Conservation (phyloP, 2,797 vertebrate species). For the Amphiprion clarkii region DNA sequence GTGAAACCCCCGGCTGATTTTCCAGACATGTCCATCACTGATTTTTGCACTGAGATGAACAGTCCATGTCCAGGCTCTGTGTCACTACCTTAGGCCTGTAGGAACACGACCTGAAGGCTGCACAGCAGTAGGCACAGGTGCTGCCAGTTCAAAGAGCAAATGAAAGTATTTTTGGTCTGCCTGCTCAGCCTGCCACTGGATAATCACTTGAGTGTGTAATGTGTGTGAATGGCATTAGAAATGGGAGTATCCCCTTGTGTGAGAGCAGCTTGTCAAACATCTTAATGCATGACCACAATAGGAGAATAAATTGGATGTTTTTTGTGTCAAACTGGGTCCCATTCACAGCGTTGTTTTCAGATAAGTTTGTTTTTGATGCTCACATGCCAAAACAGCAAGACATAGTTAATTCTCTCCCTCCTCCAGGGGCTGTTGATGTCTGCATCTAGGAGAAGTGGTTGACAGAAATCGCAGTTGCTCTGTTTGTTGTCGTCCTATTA, state of each 20-base stretch:
- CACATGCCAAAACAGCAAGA: conserved; percentile 3
- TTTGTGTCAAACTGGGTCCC: not conserved
- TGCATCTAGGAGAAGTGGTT: not conserved
- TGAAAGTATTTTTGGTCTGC: conserved; percentile 25
- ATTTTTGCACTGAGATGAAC: not conserved
- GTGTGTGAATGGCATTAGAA: conserved; percentile 17
- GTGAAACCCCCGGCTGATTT: not conserved
- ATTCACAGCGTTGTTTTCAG: not conserved
- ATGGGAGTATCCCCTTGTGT: not conserved
- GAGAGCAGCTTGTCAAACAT: not conserved
- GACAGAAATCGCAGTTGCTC: conserved; percentile 10
- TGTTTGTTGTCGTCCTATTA: conserved; percentile 6
- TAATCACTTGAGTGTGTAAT: conserved; percentile 7
- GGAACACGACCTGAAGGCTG: not conserved
- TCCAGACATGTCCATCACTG: not conserved
- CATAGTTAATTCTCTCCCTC: not conserved
- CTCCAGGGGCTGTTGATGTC: not conserved
- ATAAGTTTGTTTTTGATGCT: not conserved
- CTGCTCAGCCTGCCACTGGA: conserved; percentile 10
- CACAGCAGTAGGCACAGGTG: conserved; percentile 31
- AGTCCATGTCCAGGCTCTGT: not conserved
- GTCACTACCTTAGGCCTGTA: no score
- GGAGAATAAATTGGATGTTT: not conserved
- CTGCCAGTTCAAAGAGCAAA: conserved; percentile 37
- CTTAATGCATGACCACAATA: not conserved